Conservation (phyloP, 2,888 invertebrate species). For the Amblyjoppa fuscipennis region DNA sequence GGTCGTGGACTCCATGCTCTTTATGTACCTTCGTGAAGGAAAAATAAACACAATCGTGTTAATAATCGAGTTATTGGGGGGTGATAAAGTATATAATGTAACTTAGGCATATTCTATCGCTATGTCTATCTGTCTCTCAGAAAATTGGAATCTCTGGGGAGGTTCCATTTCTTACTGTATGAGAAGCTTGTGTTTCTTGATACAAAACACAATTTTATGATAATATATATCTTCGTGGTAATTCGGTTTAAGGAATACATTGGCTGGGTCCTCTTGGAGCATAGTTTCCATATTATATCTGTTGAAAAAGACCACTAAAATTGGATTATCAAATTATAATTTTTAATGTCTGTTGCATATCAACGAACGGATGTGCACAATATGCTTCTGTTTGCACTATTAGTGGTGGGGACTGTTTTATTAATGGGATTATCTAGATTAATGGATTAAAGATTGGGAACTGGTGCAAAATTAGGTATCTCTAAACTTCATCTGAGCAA, state of each 20-base stretch:
- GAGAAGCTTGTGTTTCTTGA: conserved; percentile 22
- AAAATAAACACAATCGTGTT: not conserved
- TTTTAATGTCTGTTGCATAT: not conserved
- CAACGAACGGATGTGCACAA: not conserved
- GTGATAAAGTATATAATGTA: not conserved
- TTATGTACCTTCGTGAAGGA: not conserved
- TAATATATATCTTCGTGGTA: not conserved
- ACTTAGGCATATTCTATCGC: too few relatives aligned
- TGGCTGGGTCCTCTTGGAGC: not conserved
- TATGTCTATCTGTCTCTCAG: not conserved
- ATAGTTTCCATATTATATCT: conserved; percentile 7
- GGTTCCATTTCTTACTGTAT: conserved; percentile 2
- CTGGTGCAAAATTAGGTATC: too few relatives aligned
- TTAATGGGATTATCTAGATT: too few relatives aligned
- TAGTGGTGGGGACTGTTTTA: too few relatives aligned
- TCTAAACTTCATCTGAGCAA: too few relatives aligned
- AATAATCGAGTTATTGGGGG: not conserved
- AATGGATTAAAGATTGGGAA: too few relatives aligned
- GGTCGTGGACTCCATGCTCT: not conserved
- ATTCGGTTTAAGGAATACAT: not conserved
- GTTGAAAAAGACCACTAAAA: not conserved
- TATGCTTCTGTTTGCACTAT: too few relatives aligned
- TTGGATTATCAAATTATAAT: too few relatives aligned
- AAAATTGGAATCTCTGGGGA: not conserved
- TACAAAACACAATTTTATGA: conserved; percentile 8